Percentiles rank a stretch among this genome's conserved stretches.
These are phyloP conservation scores for Ovis canadensis DNA, from an alignment of 2,113 vertebrate species.

Conservation along the genomic window DNA sequence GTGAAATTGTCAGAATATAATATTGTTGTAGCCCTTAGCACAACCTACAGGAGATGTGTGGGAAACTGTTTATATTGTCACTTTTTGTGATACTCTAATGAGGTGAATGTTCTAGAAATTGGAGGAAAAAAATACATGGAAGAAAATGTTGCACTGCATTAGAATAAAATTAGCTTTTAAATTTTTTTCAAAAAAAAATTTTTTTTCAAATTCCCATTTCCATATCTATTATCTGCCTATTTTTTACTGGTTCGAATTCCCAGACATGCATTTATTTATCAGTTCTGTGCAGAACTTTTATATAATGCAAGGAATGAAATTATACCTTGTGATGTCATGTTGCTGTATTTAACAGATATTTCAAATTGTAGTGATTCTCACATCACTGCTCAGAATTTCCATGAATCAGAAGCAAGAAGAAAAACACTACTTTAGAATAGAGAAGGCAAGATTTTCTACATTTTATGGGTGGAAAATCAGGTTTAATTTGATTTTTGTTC, in stretches of 20 bases:
- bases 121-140: slow-evolving; percentile 18
- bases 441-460: slow-evolving; percentile 12
- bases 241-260: slow-evolving; percentile 54
- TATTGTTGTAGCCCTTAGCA: slow-evolving; percentile 54
- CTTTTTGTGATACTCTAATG: slow-evolving; percentile 58
- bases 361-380: slow-evolving; percentile 56
- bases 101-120: slow-evolving; percentile 70
- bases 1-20: slow-evolving; percentile 23
- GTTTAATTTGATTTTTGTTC: slow-evolving; percentile 44
- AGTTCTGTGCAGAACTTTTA: slow-evolving; percentile 42
- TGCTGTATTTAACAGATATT: slow-evolving; percentile 56
- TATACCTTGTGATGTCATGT: slow-evolving; percentile 63
- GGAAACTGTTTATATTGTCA: slow-evolving; percentile 63
- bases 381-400: slow-evolving; percentile 22
- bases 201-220: slow-evolving; percentile 57
- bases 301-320: slow-evolving; percentile 43
- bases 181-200: background rate
- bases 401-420: slow-evolving; percentile 19
- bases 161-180: slow-evolving; percentile 49
- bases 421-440: slow-evolving; percentile 42
- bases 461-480: slow-evolving; percentile 16
- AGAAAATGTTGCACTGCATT: slow-evolving; percentile 46
- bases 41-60: slow-evolving; percentile 44
- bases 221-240: slow-evolving; percentile 50
- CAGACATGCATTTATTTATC: slow-evolving; percentile 47